These are phyloP conservation scores for Cygnus buccinator DNA, from an alignment of 2,113 vertebrate genomes.

Conservation along the genomic window DNA sequence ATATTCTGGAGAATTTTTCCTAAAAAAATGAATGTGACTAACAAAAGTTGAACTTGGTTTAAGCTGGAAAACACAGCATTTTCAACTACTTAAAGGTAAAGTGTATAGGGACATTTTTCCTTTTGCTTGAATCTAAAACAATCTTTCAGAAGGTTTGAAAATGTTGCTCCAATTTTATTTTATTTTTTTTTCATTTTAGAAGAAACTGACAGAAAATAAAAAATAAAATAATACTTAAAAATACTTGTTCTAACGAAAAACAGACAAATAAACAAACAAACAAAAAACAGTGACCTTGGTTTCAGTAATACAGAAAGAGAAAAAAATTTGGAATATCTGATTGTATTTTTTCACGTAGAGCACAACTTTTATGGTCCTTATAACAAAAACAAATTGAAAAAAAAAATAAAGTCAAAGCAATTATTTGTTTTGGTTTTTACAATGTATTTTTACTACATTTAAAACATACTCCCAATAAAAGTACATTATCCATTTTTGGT, in stretches of 20 bases:
- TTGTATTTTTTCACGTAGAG: background rate
- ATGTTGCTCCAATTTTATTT: rapidly evolving
- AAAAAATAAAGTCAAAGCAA: background rate
- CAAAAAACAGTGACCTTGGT: background rate
- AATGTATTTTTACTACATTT: background rate
- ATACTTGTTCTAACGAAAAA: background rate
- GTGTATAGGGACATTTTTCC: background rate
- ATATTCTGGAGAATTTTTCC: background rate
- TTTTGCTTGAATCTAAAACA: background rate
- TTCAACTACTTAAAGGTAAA: background rate
- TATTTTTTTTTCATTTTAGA: background rate
- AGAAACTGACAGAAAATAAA: background rate
- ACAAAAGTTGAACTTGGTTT: background rate
- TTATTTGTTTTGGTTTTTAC: background rate
- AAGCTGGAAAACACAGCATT: background rate
- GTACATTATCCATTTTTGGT: background rate
- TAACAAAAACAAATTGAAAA: background rate
- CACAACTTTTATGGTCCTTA: background rate
- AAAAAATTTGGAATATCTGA: background rate
- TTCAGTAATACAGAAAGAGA: background rate
- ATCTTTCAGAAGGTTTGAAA: background rate
- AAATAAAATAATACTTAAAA: background rate
- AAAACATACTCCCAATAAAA: background rate
- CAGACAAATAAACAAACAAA: no score
- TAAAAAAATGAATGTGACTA: background rate